These are phyloP conservation scores for Dioctria rufipes DNA, from an alignment of 2,888 invertebrate genomes.

Conservation along the genomic window DNA sequence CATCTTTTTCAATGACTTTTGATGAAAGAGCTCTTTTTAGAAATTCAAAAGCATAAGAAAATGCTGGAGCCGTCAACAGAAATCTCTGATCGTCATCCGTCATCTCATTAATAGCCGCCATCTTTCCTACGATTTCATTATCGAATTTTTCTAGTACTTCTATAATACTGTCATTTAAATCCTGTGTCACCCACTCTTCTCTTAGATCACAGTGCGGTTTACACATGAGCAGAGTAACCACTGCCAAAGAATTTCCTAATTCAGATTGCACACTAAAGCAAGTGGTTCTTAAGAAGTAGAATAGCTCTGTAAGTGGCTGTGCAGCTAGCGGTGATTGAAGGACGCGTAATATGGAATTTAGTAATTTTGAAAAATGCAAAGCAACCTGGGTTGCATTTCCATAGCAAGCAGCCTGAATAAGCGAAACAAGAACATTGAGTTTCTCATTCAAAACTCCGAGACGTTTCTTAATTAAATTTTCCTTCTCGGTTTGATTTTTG, in stretches of 20 bases:
- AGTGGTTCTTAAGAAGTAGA: slow-evolving; percentile 75
- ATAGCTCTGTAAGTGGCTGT: slow-evolving; percentile 76
- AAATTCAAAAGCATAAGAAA: slow-evolving; percentile 87
- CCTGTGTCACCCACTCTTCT: slow-evolving; percentile 82
- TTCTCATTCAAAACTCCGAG: slow-evolving; percentile 75
- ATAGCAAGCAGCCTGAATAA: slow-evolving; percentile 66
- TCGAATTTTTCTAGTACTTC: slow-evolving; percentile 74
- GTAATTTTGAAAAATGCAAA: slow-evolving; percentile 66
- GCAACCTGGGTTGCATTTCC: slow-evolving; percentile 68
- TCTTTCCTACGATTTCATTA: slow-evolving; percentile 73
- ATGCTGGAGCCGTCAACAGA: slow-evolving; percentile 77
- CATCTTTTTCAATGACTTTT: slow-evolving; percentile 72
- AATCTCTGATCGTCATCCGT: slow-evolving; percentile 61
- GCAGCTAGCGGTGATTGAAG: slow-evolving; percentile 86
- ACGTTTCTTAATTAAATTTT: slow-evolving; percentile 81
- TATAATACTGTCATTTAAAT: slow-evolving; percentile 76
- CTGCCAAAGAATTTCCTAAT: slow-evolving; percentile 77
- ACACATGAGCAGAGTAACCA: slow-evolving; percentile 81
- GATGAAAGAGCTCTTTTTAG: slow-evolving; percentile 76
- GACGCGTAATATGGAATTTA: slow-evolving; percentile 69
- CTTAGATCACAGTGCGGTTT: slow-evolving; percentile 87
- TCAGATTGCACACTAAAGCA: slow-evolving; percentile 71
- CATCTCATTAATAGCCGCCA: slow-evolving; percentile 60
- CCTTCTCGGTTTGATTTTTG: slow-evolving; percentile 88
- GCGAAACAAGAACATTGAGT: slow-evolving; percentile 65